Evolutionary conservation across 1,140 invertebrate genomes (phyloP), one percentile per base, ranked within the genome.

Genomic region (Limonius californicus): DNA sequence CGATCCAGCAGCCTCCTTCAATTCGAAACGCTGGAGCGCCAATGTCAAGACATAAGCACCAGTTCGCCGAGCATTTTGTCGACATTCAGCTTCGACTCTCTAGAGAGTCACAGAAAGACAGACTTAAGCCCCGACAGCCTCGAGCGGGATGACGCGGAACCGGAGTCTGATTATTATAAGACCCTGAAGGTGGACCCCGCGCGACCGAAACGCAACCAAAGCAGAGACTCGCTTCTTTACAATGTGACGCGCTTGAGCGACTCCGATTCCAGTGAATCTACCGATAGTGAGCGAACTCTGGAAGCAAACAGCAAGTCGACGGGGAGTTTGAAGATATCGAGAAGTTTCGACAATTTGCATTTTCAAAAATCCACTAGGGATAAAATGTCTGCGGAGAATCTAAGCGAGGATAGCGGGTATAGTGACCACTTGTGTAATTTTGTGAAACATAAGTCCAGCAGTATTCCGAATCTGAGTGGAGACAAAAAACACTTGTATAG

Each of bases 1-100:
- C 82, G 89, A 47, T 89, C 89, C 19, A 89, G 87, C 39, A 90
- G 88, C 57, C 78, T 92, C 20, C 79, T 91, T 19, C 89, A 91
- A 74, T 92, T 92, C 73, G 90, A 92, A 74, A 89, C 84, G 0
- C 76, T 92, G 54, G 88, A 90, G 69, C 82, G 85, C 63, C 87
- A 86, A 32, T 89, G 85, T 69, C 82, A 82, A 61, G 68, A 74
- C 14, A 71, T 69, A 12, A 74, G 68, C n/a, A 72, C 63, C 30
- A 72, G 71, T 57, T 82, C 83, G 7, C 82, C 82, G 0, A 73
- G 75, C 39, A 66, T 76, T 3, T 72, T 73, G 47, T 81, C 80
- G 23, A 77, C 79, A 45, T 81, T 82, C 65, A 83, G 82, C 57
- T 81, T 81, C 66, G 83, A 85, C 66, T 84, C 82, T 0, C 71